phyloP scores from a whole-genome alignment of 2,797 vertebrate genomes.

The Peromyscus eremicus region DNA sequence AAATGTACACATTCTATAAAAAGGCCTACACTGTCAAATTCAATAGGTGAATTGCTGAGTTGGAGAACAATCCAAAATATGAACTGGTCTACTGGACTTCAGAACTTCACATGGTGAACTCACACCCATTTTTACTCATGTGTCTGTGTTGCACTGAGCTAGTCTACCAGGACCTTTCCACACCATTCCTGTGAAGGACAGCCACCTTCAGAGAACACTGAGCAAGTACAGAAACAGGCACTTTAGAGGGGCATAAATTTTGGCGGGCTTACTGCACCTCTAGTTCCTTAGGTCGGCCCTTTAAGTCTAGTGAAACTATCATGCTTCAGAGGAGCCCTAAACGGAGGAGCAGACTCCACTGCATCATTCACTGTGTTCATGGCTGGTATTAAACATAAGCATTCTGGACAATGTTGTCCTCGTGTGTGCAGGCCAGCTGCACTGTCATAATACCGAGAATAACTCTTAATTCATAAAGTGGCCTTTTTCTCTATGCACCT shows the following conservation, averaged over 20 bases:
- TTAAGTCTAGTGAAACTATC: constrained; percentile 9
- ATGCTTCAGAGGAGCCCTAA: not conserved
- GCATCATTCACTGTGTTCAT: not conserved
- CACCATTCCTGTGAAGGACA: not conserved
- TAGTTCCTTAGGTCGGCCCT: not conserved
- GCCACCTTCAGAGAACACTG: not conserved
- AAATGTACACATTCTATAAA: not conserved
- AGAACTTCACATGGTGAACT: not conserved
- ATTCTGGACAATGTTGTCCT: not conserved
- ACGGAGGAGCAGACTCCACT: not conserved
- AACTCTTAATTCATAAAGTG: not conserved
- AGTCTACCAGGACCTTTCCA: not conserved
- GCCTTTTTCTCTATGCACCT: not conserved
- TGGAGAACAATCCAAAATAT: not conserved
- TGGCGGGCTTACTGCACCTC: not conserved
- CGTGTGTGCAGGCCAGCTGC: not conserved
- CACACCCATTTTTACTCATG: not conserved
- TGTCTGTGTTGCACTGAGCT: not conserved
- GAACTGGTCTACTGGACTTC: not conserved
- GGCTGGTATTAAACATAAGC: not conserved
- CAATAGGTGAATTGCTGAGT: not conserved
- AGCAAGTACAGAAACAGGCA: not conserved
- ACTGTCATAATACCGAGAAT: not conserved
- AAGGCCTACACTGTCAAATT: not conserved
- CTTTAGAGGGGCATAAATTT: constrained; percentile 18